These are phyloP conservation scores for Alca torda DNA, from an alignment of 2,797 vertebrate genomes.

Conservation along the genomic window DNA sequence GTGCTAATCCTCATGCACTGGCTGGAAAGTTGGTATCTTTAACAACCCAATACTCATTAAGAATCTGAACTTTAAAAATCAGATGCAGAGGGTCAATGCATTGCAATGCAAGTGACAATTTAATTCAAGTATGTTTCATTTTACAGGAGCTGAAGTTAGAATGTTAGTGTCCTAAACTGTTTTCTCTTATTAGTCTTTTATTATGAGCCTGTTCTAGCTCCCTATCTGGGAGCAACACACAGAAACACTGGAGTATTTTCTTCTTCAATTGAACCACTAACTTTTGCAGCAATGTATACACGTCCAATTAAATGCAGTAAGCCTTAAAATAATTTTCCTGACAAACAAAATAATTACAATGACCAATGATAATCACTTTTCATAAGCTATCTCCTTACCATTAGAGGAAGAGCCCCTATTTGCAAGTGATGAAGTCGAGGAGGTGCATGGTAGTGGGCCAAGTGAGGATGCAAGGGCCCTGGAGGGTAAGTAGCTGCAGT, in stretches of 20 bases:
- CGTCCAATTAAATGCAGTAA: background rate
- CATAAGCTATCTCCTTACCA: constrained; percentile 82
- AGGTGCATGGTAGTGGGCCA: constrained; percentile 95
- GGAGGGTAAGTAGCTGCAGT: constrained; percentile 92
- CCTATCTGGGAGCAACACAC: background rate
- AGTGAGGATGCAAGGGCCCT: constrained; percentile 92
- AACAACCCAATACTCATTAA: background rate
- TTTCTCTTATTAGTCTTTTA: background rate
- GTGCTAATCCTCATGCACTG: background rate
- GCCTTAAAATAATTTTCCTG: background rate
- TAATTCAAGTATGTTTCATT: background rate
- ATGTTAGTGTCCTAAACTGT: background rate
- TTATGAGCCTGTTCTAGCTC: background rate
- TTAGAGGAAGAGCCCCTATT: constrained; percentile 88
- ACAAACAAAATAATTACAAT: background rate
- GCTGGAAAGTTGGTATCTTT: background rate
- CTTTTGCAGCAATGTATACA: background rate
- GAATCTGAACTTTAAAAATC: constrained; percentile 54
- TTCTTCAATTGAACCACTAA: background rate
- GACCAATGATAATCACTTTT: background rate
- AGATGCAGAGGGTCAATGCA: constrained; percentile 79
- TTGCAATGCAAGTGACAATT: constrained; percentile 45
- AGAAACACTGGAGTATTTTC: background rate
- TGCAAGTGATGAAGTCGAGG: constrained; percentile 97
- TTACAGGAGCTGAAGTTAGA: constrained; percentile 40